Evolutionary conservation across 2,888 invertebrate species (phyloP).

Genomic region (Apeira syringaria): DNA sequence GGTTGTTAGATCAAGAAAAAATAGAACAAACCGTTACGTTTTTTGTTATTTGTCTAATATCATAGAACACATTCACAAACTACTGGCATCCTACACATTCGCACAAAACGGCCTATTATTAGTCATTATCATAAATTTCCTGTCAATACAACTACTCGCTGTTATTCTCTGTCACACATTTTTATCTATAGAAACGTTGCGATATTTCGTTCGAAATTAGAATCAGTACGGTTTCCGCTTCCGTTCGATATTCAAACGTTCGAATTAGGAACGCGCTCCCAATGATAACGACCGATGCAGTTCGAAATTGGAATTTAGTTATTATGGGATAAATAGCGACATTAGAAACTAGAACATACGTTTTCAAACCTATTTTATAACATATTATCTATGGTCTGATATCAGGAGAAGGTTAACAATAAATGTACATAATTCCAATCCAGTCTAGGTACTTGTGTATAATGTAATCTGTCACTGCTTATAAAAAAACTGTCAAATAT

Average conservation of each 20-base stretch:
- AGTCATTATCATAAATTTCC: constrained; percentile 76
- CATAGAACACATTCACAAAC: constrained; percentile 22
- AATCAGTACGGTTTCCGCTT: constrained; percentile 82
- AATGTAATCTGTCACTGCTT: no score
- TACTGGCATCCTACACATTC: constrained; percentile 42
- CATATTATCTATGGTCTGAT: no score
- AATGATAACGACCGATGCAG: constrained; percentile 60
- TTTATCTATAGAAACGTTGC: constrained; percentile 79
- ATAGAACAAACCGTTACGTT: constrained; percentile 9
- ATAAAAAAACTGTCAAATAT: no score
- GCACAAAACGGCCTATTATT: constrained; percentile 61
- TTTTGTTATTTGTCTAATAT: constrained; percentile 18
- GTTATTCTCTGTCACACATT: constrained; percentile 52
- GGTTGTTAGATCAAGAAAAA: no score
- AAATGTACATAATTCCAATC: no score
- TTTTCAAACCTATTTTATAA: no score
- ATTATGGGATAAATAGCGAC: no score
- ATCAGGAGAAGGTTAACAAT: no score
- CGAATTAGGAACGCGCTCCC: constrained; percentile 74
- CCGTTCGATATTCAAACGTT: constrained; percentile 78
- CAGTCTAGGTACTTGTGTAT: no score
- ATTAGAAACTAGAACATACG: no score
- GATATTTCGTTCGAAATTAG: constrained; percentile 80
- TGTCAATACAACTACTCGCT: constrained; percentile 68
- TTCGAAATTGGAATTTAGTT: constrained; percentile 24